Evolutionary conservation across 2,113 vertebrate genomes (phyloP), one percentile per base, ranked within the genome.

Genomic region (Boulengeromyrus knoepffleri): DNA sequence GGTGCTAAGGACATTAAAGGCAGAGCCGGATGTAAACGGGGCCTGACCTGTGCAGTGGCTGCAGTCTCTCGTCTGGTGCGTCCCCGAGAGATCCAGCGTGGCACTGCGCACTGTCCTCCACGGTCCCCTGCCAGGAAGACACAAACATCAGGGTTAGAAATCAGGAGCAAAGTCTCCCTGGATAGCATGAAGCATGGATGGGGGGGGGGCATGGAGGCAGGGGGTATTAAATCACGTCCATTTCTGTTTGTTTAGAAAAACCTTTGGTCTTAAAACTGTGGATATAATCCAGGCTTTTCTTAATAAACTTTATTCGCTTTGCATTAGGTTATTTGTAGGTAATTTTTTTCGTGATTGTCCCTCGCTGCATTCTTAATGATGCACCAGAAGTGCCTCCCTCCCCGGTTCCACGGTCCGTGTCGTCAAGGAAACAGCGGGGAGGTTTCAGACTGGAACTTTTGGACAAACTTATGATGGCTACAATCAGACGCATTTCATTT

Each of bases 61-160:
- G 36, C 90, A 0, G 91, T 91, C 17, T 93, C 93, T 90, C 93
- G 92, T 91, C 89, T 91, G 90, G 88, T 90, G 52, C 93, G 93
- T 9, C 91, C 92, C 89, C 89, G 87, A 88, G 93, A 93, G 42
- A 94, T 84, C 95, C 95, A 96, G 90, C 87, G 91, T 0, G 91
- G 93, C 2, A 91, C 93, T 91, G 94, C 93, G 0, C 90, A 92
- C 89, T 89, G 89, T 27, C 93, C 92, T 19, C 49, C 42, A 8
- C 7, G 90, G 62, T 83, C 90, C 77, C 91, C 95, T 96, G 90
- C 7, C 88, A 84, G 50, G 93, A 58, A 92, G 53, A 92, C 56
- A 92, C 24, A 62, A 49, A 36, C 39, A 42, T 42, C 21, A 7
- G 53, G 74, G 77, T 90, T 80, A 83, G 21, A 46, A 39, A 52